Evolutionary conservation across 2,888 invertebrate species (phyloP), one percentile per base, ranked within the genome.

Genomic region (Eurytoma adleriae): DNA sequence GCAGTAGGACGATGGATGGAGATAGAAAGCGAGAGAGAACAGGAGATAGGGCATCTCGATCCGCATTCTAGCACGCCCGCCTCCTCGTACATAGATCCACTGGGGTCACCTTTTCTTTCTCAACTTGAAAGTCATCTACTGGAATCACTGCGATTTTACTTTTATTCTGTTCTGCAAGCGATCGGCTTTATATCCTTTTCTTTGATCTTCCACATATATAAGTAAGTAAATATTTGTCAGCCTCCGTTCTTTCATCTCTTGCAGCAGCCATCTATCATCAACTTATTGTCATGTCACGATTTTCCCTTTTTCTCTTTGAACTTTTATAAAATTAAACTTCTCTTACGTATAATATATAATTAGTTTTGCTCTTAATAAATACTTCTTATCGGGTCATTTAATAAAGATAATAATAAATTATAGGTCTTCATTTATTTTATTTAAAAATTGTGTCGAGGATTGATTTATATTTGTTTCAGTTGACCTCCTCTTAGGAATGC

Each of bases 171-270:
- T 40, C 40, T 48, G 18, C 48, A 4, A 40, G n/a, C 64, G 7
- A 13, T 40, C 48, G 14, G 14, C 12, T 67, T 56, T 77, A 59
- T 70, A 48, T 64, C 62, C 66, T 30, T 77, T 70, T 50, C 62
- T 80, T 80, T 77, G 72, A 80, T 77, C 71, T 78, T 70, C 30
- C 75, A 70, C 75, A 70, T 78, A 77, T 71, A 81, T 78, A 67
- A 73, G 59, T 24, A 54, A 16, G 67, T 71, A 81, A 81, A 81
- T 81, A 81, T 81, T 78, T 81, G 74, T 78, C 73, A 57, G 57
- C 68, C 30, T 24, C 24, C 24, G 79, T 30, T 40, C 16, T n/a
- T 64, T 64, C 40, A 30, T 30, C 12, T 61, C n/a, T 10, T 48
- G 66, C 20, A 18, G 18, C 66, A 20, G 20, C 20, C 59, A 59